Evolutionary conservation across 1,140 invertebrate species (phyloP).

Genomic region (Diplogasteroides magnus): DNA sequence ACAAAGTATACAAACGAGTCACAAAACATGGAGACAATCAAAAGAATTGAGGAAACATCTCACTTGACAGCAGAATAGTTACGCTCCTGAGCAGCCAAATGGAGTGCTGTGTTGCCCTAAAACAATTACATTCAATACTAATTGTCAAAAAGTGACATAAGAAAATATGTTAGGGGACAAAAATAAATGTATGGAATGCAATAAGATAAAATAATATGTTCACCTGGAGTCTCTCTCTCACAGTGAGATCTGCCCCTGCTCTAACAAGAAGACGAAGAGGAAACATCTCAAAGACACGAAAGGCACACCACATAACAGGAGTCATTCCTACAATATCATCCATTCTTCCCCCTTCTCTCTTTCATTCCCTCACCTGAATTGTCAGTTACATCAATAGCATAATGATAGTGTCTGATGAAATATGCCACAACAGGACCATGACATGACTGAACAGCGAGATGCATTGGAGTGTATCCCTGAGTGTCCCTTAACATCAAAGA

Average conservation of each 20-base stretch:
- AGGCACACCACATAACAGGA: constrained; percentile 21
- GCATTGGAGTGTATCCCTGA: constrained; percentile 25
- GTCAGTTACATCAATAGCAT: constrained; percentile 24
- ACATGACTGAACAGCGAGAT: constrained; percentile 21
- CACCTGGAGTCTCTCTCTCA: constrained; percentile 19
- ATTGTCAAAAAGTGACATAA: neutral
- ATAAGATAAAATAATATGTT: neutral
- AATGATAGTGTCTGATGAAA: constrained; percentile 24
- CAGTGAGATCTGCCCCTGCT: constrained; percentile 14
- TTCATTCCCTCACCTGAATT: constrained; percentile 14
- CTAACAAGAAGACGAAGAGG: constrained; percentile 20
- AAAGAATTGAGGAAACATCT: constrained; percentile 4
- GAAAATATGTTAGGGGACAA: neutral
- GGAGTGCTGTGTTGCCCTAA: constrained; percentile 23
- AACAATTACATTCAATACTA: too few relatives aligned
- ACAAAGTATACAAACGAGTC: neutral
- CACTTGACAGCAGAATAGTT: constrained; percentile 16
- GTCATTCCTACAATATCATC: constrained; percentile 20
- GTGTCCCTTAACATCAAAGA: constrained; percentile 2
- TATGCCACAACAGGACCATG: constrained; percentile 20
- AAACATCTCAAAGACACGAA: constrained; percentile 19
- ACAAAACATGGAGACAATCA: neutral
- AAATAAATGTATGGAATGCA: neutral
- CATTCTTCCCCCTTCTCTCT: neutral
- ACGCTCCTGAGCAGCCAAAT: constrained; percentile 18